phyloP scores from a whole-genome alignment of 92 coral and sea anemone genomes.

The Heliopora coerulea region DNA sequence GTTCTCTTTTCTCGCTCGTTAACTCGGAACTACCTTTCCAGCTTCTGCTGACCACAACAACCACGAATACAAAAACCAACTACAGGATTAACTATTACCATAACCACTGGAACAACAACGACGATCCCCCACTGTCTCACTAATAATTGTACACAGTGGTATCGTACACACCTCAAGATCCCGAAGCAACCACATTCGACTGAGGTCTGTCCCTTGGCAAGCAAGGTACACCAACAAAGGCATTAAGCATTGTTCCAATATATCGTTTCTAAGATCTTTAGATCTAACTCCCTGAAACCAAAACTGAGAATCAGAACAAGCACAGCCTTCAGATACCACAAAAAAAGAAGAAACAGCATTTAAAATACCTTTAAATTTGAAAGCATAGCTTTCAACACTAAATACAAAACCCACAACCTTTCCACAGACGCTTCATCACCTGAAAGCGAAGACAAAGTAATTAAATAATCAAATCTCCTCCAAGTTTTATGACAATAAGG shows the following conservation, averaged over 20 bases:
- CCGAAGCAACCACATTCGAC: conserved; percentile 90
- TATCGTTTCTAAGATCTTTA: conserved; percentile 51
- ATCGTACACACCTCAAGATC: conserved; percentile 98
- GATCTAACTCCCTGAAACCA: conserved; percentile 51
- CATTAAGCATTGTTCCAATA: conserved; percentile 65
- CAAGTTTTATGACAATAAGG: too few species aligned
- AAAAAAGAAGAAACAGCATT: not conserved
- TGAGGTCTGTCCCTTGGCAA: conserved; percentile 85
- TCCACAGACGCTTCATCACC: conserved; percentile 79
- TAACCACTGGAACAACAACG: too few species aligned
- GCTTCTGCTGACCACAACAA: too few species aligned
- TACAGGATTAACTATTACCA: too few species aligned
- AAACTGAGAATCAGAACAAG: conserved; percentile 6
- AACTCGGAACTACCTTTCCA: too few species aligned
- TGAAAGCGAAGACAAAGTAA: conserved; percentile 28
- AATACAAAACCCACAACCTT: conserved; percentile 88
- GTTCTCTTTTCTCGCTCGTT: too few species aligned
- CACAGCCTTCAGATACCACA: not conserved
- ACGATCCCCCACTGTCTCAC: too few species aligned
- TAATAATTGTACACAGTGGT: too few species aligned
- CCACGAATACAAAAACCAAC: too few species aligned
- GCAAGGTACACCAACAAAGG: conserved; percentile 76
- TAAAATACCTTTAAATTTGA: conserved; percentile 74
- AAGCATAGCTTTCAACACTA: conserved; percentile 81
- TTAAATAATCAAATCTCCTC: too few species aligned